These are phyloP conservation scores for Acronicta aceris DNA, from an alignment of 2,888 invertebrate species.

Conservation along the genomic window DNA sequence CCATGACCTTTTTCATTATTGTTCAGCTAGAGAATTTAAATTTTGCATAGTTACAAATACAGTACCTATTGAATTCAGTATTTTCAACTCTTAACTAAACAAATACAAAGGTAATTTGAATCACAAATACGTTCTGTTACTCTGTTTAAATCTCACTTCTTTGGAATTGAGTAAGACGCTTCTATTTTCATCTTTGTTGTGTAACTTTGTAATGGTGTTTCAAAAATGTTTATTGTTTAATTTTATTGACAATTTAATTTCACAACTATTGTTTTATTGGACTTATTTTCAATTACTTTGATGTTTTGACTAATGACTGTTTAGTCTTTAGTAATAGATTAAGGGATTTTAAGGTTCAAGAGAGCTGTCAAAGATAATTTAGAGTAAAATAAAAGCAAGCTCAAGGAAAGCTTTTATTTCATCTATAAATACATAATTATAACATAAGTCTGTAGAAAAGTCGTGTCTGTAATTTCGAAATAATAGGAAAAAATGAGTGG, in stretches of 20 bases:
- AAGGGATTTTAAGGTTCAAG: too few relatives aligned
- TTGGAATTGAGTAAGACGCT: conserved; percentile 33
- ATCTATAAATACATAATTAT: too few relatives aligned
- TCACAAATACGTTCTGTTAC: conserved; percentile 46
- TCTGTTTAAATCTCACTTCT: conserved; percentile 29
- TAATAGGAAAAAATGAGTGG: too few relatives aligned
- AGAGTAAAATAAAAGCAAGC: too few relatives aligned
- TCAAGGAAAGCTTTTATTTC: too few relatives aligned
- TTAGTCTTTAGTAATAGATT: too few relatives aligned
- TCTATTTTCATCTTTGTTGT: conserved; percentile 33
- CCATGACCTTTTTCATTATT: conserved; percentile 32
- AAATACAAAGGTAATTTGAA: conserved; percentile 51
- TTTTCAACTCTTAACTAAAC: conserved; percentile 38
- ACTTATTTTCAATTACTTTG: too few relatives aligned
- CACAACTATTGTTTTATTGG: background rate
- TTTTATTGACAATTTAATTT: conserved; percentile 13
- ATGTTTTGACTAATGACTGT: too few relatives aligned
- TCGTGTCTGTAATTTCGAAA: too few relatives aligned
- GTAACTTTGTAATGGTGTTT: conserved; percentile 35
- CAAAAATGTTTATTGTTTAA: conserved; percentile 29
- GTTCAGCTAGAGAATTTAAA: conserved; percentile 38
- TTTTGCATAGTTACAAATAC: conserved; percentile 31
- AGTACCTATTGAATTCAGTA: conserved; percentile 20
- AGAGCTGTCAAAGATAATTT: too few relatives aligned
- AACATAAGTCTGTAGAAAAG: too few relatives aligned